Percentiles rank a stretch among this genome's conserved stretches.
phyloP scores from a whole-genome alignment of 2,113 vertebrate genomes.

The Elanus axillaris region DNA sequence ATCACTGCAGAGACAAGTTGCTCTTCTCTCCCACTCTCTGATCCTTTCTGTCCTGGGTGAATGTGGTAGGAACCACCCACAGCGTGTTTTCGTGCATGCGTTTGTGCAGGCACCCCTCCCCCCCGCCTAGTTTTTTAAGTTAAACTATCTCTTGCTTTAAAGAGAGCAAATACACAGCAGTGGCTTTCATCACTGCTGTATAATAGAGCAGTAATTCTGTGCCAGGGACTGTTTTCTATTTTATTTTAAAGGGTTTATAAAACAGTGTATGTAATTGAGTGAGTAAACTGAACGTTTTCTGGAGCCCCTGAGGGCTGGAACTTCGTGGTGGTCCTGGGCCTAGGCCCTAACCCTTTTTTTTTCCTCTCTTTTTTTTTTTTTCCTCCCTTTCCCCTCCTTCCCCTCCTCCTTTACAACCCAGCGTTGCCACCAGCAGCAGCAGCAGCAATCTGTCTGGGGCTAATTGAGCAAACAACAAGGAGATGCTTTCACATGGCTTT shows the following conservation, averaged over 20 bases:
- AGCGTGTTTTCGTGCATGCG: conserved; percentile 42
- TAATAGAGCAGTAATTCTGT: conserved; percentile 70
- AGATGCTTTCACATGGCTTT: conserved; percentile 69
- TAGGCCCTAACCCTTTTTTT: conserved; percentile 65
- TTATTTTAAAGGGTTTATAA: conserved; percentile 72
- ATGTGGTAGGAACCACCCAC: conserved; percentile 59
- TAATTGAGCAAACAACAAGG: conserved; percentile 73
- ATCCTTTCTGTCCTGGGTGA: conserved; percentile 65
- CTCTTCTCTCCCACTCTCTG: conserved; percentile 59
- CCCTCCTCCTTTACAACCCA: conserved; percentile 74
- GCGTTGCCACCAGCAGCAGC: conserved; percentile 68
- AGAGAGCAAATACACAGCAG: conserved; percentile 63
- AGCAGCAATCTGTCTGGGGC: conserved; percentile 73
- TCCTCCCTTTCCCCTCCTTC: conserved; percentile 48
- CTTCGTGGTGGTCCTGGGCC: conserved; percentile 77
- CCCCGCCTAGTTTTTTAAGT: conserved; percentile 43
- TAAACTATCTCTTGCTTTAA: conserved; percentile 69
- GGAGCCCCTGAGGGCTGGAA: conserved; percentile 61
- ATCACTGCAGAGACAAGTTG: conserved; percentile 50
- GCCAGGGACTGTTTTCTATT: conserved; percentile 70
- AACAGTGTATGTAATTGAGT: conserved; percentile 69
- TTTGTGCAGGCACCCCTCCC: conserved; percentile 53
- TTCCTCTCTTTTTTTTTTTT: neutral
- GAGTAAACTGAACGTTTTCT: conserved; percentile 68
- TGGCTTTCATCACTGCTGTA: conserved; percentile 66